Evolutionary conservation across 2,888 invertebrate species (phyloP).

Genomic region (Pyralis farinalis): DNA sequence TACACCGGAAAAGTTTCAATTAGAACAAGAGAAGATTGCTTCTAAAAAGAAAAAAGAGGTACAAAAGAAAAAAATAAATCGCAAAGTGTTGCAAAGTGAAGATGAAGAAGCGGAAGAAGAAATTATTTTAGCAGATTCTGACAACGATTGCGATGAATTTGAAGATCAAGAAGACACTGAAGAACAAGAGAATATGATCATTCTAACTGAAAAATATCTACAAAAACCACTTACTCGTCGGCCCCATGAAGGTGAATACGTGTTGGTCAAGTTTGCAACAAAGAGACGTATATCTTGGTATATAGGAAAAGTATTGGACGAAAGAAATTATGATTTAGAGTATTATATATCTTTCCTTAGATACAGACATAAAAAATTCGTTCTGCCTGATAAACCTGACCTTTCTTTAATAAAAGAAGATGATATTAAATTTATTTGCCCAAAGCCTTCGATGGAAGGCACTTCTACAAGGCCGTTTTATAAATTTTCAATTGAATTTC

Average conservation of each 20-base stretch:
- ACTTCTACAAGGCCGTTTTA: too few relatives aligned
- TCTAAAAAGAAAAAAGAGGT: conserved; percentile 8
- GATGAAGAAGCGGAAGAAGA: conserved; percentile 8
- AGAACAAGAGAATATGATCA: too few relatives aligned
- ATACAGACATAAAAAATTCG: conserved; percentile 4
- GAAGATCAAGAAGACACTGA: conserved; percentile 7
- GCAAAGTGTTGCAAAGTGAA: conserved; percentile 10
- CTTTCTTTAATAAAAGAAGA: too few relatives aligned
- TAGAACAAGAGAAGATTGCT: conserved; percentile 10
- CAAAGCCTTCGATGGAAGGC: too few relatives aligned
- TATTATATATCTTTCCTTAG: conserved; percentile 9
- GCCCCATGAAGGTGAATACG: conserved; percentile 13
- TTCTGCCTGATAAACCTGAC: too few relatives aligned
- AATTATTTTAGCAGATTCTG: conserved; percentile 7
- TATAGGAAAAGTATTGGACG: conserved; percentile 9
- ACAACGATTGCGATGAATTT: conserved; percentile 4
- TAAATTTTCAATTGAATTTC: conserved; percentile 3
- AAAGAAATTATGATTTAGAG: conserved; percentile 10
- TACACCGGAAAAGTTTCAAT: conserved; percentile 11
- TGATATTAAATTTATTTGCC: too few relatives aligned
- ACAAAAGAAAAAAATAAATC: conserved; percentile 11
- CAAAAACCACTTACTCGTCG: conserved; percentile 7
- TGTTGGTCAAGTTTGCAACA: conserved; percentile 12
- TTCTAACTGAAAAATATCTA: conserved; percentile 8
- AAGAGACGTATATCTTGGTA: conserved; percentile 6